Base-by-base conservation (phyloP, 2,888 invertebrate species). In the Plebejus anna region DNA sequence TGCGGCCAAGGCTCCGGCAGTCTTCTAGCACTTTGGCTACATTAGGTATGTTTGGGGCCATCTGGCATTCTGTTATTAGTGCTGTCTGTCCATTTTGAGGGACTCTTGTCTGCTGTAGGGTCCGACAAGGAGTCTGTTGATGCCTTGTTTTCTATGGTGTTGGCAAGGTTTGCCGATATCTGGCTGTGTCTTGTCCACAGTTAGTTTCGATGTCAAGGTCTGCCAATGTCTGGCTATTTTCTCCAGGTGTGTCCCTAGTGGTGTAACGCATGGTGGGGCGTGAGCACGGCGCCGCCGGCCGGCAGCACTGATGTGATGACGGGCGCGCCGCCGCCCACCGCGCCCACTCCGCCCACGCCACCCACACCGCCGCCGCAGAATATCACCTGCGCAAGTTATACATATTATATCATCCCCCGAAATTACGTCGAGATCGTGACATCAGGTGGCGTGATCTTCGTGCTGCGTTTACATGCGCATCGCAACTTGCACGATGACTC, bases 221-320 rank as follows among this genome's bases (percentile, higher is more conserved):
- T 73, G 61, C 32, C 42, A 6, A 11, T 22, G 55, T 55, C 51
- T 9, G 55, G 28, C 28, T 2, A 13, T 57, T 3, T 61, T 55
- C 13, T 55, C 4, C 55, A 1, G 55, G 4, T 55, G 4, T 55
- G 16, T 55, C 16, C 55, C 72, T 78, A 90, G 79, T 92, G 92
- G 75, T 93, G 93, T 11, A 91, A 61, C 0, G 88, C 76, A 79
- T 92, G 92, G 78, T 93, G 92, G 0, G 93, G 93, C 0, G 93
- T 92, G 4, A 94, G 87, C 6, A 92, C 93, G 0, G 93, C 92
- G 0, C 92, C 92, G 0, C 91, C 91, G 0, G 90, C 80, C 0
- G 92, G 91, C 73, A 92, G 81, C n/a, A 92, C 90, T 0, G 90
- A 90, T 0, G 92, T 88, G 81, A 92, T 84, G 75, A 92, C 92